Base-by-base conservation (phyloP, 2,888 invertebrate species). In the Lycocerus yunnanus region DNA sequence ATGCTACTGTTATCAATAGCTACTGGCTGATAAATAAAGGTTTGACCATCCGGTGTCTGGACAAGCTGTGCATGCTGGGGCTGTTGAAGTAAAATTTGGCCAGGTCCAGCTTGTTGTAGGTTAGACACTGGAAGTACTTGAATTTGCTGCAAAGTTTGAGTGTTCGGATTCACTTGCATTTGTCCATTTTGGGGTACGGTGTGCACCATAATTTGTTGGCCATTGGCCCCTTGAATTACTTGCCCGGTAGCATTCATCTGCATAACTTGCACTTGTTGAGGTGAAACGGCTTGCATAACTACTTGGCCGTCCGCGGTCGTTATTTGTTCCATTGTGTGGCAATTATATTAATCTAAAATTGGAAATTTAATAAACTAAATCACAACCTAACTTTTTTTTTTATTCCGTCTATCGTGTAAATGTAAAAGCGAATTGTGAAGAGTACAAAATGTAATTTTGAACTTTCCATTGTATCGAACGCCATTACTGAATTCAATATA, bases 41-140 rank as follows among this genome's bases (percentile, higher is more conserved):
- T 96, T 87, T 97, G 97, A 1, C 98, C 98, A 86, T 97, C 97
- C 0, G 96, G 91, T 0, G 97, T 94, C 86, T 97, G 97, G 43
- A 97, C 93, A 60, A 97, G 89, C 86, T 97, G 97, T 58, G 95
- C 91, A 74, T 90, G 92, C 80, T 90, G 91, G 6, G 91, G 90
- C 70, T 91, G 90, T 79, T 91, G 91, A 63, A 92, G 88, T 21
- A 92, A 88, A 68, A 91, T 89, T 83, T 91, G 90, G 24, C 90
- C 89, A 14, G 89, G 89, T 4, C 88, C 85, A 20, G 86, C 84
- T n/a, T 85, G 81, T 89, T 91, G 90, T 66, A 92, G 84, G 84
- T 91, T 91, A 0, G 92, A 92, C 16, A 94, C 90, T 2, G 94
- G 94, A 13, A 94, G 88, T 0, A 94, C 93, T 88, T 94, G 94